Evolutionary conservation across 1,140 invertebrate genomes (phyloP), one percentile per base, ranked within the genome.

Genomic region (Caenorhabditis inopinata): DNA sequence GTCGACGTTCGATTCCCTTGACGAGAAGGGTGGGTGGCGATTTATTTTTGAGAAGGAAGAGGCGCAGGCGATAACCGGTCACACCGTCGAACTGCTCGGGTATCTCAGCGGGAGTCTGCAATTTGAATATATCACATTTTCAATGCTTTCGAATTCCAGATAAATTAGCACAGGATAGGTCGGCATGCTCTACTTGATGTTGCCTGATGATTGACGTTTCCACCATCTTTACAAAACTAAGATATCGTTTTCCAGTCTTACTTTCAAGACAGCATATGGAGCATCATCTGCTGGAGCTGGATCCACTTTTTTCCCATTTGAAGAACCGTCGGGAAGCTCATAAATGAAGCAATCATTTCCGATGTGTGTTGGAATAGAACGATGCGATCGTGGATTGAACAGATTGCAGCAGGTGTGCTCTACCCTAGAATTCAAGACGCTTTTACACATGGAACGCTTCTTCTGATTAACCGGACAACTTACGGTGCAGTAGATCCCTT

Each of bases 341-440:
- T 88, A 88, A 16, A 88, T 83, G 62, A 88, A 88, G 58, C 87
- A 88, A 68, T 88, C 87, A 74, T 88, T 88, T n/a, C 86, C 87
- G 27, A 84, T 83, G 51, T 87, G 86, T 14, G 79, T 81, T 18
- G 84, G 62, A 25, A 85, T 80, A 12, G 62, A 68, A 21, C 32
- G 25, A 27, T 58, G 74, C 21, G 45, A 35, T 74, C 79, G 51
- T 9, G 80, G 79, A 46, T 83, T 81, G 58, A 77, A 82, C 42
- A 86, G 58, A 23, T 85, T 84, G 51, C 85, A 87, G 62, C 85
- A 87, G 18, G 84, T 86, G 78, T 87, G 85, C 46, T 84, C 49
- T 29, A 87, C 85, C 27, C 85, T 87, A 78, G 45, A 87, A 82
- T 58, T 32, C 6, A 14, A 1, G 6, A 74, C 21, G 21, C n/a